These are phyloP conservation scores for Protonemura montana DNA, from an alignment of 2,888 invertebrate species.

Conservation along the genomic window DNA sequence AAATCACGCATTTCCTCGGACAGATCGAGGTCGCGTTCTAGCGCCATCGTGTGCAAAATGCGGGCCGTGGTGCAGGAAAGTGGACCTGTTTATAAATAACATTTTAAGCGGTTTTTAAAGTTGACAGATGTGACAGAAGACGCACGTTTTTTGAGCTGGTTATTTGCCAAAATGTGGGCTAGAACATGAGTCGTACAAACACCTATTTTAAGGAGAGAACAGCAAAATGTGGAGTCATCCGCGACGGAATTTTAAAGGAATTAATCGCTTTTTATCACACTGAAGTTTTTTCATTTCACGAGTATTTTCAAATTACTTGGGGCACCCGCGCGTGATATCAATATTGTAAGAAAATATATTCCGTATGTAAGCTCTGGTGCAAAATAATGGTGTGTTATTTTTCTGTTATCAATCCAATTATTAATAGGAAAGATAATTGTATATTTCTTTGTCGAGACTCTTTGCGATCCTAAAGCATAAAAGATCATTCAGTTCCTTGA, in stretches of 20 bases:
- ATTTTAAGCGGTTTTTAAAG: slow-evolving; percentile 12
- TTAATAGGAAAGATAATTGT: no score
- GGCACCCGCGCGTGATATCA: no score
- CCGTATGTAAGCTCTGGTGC: no score
- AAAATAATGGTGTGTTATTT: no score
- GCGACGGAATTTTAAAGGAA: neutral
- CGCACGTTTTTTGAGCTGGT: neutral
- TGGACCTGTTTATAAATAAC: neutral
- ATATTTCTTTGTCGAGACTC: no score
- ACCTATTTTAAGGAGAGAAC: neutral
- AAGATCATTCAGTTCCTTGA: no score
- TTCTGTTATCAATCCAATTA: no score
- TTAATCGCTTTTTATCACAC: neutral
- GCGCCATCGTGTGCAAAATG: neutral
- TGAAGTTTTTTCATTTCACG: no score
- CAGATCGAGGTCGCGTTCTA: neutral
- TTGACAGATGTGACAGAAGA: neutral
- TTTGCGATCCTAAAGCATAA: no score
- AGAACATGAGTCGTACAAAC: neutral
- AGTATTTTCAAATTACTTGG: no score
- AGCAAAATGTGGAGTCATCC: neutral
- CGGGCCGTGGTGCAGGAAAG: neutral
- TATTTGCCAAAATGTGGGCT: neutral
- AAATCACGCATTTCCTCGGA: neutral
- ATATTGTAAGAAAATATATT: no score